A percentile compares a stretch with the other conserved stretches of the same genome.
Evolutionary conservation across 2,113 vertebrate species (phyloP).

Genomic region (Delphinapterus leucas): DNA sequence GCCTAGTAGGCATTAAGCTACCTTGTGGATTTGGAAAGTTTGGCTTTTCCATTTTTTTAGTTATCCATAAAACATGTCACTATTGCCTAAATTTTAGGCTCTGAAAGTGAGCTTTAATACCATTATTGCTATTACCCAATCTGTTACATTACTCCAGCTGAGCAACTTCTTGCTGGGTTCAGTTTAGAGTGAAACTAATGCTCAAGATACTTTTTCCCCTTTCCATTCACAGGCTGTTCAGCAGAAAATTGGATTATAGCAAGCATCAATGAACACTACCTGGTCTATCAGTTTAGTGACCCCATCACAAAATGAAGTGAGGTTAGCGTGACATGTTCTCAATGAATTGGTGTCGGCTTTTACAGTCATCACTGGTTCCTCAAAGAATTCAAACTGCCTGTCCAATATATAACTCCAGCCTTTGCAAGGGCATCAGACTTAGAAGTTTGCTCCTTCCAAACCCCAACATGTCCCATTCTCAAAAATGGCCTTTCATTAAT

Average conservation of each 20-base stretch:
- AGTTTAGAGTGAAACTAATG: conserved; percentile 35
- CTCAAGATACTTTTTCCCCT: conserved; percentile 9
- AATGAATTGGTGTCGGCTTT: not conserved
- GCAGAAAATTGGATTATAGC: conserved; percentile 48
- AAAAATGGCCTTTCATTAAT: not conserved
- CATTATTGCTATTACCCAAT: not conserved
- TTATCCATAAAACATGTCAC: conserved; percentile 16
- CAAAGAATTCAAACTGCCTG: not conserved
- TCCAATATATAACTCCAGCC: not conserved
- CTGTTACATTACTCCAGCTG: conserved; percentile 26
- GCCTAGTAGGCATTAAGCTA: not conserved
- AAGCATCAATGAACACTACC: not conserved
- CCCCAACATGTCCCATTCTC: not conserved
- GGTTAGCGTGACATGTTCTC: not conserved
- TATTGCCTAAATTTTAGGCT: not conserved
- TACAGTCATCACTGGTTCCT: not conserved
- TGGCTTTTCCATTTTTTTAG: not conserved
- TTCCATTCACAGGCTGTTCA: not conserved
- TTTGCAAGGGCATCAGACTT: not conserved
- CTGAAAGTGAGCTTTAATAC: not conserved
- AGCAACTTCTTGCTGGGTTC: conserved; percentile 22
- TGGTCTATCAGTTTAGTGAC: not conserved
- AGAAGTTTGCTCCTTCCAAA: not conserved
- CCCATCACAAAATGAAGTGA: not conserved
- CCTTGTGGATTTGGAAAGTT: not conserved